These are phyloP conservation scores for Drosophila pectinifera DNA, from an alignment of 1,140 invertebrate species.

Conservation along the genomic window DNA sequence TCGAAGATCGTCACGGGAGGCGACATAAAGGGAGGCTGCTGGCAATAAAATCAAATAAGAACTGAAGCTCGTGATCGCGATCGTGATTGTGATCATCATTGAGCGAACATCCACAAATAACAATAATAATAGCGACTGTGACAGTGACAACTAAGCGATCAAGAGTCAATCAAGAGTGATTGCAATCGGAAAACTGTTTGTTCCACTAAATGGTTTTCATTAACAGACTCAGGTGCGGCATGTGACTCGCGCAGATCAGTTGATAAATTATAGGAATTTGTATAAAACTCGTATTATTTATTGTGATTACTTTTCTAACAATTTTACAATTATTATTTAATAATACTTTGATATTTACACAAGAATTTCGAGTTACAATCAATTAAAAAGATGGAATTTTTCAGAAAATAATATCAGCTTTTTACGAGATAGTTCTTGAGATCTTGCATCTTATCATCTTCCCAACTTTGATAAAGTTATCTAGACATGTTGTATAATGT, in stretches of 20 bases:
- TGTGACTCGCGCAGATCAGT: slow-evolving; percentile 2
- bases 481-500: slow-evolving; percentile 26
- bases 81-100: slow-evolving; percentile 37
- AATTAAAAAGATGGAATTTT: too few species aligned
- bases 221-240: slow-evolving; percentile 7
- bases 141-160: background rate
- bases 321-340: background rate
- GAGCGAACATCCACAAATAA: slow-evolving; percentile 4
- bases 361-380: too few species aligned
- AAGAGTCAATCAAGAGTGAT: slow-evolving; percentile 28
- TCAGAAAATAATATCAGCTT: too few species aligned
- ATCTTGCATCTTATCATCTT: slow-evolving; percentile 14
- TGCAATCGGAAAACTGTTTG: slow-evolving; percentile 7
- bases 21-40: background rate
- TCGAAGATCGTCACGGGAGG: slow-evolving; percentile 43
- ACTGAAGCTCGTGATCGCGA: slow-evolving; percentile 36
- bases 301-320: too few species aligned
- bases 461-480: slow-evolving; percentile 26
- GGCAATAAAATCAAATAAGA: slow-evolving; percentile 45
- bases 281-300: background rate
- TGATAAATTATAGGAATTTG: background rate
- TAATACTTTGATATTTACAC: too few species aligned
- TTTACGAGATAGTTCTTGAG: slow-evolving; percentile 4
- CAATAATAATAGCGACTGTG: background rate
- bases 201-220: background rate